Evolutionary conservation across 53 echinoderm and acorn worm species (phyloP), one percentile per base, ranked within the genome.

Genomic region (Holothuria leucospilota): DNA sequence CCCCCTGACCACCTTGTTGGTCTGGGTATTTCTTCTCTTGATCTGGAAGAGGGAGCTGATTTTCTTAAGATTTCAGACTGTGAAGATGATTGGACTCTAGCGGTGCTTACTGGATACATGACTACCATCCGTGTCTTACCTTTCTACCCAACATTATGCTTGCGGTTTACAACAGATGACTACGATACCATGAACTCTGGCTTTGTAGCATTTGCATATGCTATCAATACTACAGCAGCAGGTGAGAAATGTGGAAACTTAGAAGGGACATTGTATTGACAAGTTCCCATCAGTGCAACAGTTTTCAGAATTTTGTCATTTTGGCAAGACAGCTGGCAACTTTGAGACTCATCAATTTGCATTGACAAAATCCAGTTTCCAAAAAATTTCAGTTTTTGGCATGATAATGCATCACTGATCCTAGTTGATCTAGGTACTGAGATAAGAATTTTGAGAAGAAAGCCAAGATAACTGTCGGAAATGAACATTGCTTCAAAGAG

Each of bases 181-280:
- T 6, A 61, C 30, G 29, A 60, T 5, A 4, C 0, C 15, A 21
- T 6, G 34, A 73, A 73, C 39, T 56, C 56, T 18, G 80, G 80
- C 29, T 80, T 80, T 29, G 14, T 8, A 6, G 16, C 29, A 16
- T 29, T 16, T 39, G 80, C 80, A 1, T 60, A 30, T 28, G 38
- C 15, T 80, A 38, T 75, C 75, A 75, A 80, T n/a, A 21, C 26
- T 61, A 59, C 59, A 14, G 80, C 29, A 13, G 80, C 80, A 30
- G 80, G 80, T 80, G 2, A 59, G 73, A 24, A 39, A 24, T 56
- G 4, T 18, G 56, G 3, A 56, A 56, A 0, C 15, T 16, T 46
- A 5, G 15, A 56, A 56, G 18, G 49, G 13, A 15, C 15, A 56
- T 56, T 16, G 56, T 16, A 0, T 11, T 46, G 8, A 9, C 11